Evolutionary conservation across 2,797 vertebrate species (phyloP).

Genomic region (Hydrocynus forskahlii): DNA sequence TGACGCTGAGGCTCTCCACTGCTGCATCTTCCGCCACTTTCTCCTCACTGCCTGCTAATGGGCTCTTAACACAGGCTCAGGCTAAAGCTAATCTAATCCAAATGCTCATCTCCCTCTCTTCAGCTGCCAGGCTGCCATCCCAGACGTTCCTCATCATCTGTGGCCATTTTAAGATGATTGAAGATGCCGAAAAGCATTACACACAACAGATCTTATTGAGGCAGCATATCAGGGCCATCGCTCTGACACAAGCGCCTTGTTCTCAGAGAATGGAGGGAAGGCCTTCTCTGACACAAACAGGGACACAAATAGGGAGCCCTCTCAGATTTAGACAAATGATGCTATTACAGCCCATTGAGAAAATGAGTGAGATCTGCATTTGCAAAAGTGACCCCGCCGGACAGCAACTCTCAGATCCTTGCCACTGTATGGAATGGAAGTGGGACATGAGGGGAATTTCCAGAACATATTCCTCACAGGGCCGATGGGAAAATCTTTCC

Average conservation of each 20-base stretch:
- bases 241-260: neutral
- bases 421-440: constrained; percentile 61
- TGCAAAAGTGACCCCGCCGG: constrained; percentile 42
- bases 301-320: neutral
- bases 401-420: constrained; percentile 72
- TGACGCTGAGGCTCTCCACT: constrained; percentile 29
- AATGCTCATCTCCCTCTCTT: constrained; percentile 35
- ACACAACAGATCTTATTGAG: constrained; percentile 21
- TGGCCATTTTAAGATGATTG: constrained; percentile 30
- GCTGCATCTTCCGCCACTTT: constrained; percentile 12
- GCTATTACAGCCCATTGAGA: neutral
- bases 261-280: neutral
- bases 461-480: constrained; percentile 51
- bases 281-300: neutral
- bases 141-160: constrained; percentile 39
- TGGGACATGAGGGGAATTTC: constrained; percentile 63
- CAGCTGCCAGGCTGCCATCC: constrained; percentile 23
- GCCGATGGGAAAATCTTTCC: constrained; percentile 63
- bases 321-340: constrained; percentile 6
- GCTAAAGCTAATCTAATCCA: constrained; percentile 38
- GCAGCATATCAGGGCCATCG: neutral
- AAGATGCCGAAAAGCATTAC: constrained; percentile 21
- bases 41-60: constrained; percentile 33
- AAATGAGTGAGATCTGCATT: neutral
- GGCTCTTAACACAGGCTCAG: constrained; percentile 42